phyloP scores from a whole-genome alignment of 2,113 vertebrate genomes.

The Chaenocephalus aceratus region DNA sequence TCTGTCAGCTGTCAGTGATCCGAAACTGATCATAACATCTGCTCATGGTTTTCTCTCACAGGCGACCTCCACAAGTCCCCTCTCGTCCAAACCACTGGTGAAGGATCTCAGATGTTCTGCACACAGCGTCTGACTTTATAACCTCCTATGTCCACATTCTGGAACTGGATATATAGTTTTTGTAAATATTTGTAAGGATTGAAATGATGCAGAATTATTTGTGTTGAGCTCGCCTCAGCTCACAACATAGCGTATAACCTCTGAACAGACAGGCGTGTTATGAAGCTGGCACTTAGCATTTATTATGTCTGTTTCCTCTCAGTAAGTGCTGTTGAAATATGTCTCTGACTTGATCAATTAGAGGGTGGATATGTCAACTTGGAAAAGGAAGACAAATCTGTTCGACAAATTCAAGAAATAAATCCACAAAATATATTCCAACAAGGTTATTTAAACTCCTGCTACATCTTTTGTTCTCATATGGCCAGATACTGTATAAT shows the following conservation, averaged over 20 bases:
- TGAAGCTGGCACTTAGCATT: not conserved
- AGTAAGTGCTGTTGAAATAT: not conserved
- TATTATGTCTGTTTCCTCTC: not conserved
- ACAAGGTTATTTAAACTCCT: not conserved
- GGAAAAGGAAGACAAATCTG: not conserved
- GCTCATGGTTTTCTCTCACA: constrained; percentile 38
- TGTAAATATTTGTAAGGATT: not conserved
- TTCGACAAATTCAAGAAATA: not conserved
- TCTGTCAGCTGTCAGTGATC: not conserved
- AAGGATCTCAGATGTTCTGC: constrained; percentile 10
- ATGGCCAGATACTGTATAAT: not conserved
- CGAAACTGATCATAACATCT: not conserved
- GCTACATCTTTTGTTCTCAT: not conserved
- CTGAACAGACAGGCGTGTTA: constrained; percentile 5
- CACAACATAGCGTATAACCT: not conserved
- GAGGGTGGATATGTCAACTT: not conserved
- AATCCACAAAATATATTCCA: no score
- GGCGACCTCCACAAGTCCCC: constrained; percentile 66
- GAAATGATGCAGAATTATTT: not conserved
- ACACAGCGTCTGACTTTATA: not conserved
- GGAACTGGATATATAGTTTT: not conserved
- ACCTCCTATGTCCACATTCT: not conserved
- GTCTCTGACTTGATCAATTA: not conserved
- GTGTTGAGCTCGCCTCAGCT: not conserved
- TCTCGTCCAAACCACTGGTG: constrained; percentile 68